Base-by-base conservation (phyloP, 2,113 vertebrate genomes). In the Guaruba guarouba region DNA sequence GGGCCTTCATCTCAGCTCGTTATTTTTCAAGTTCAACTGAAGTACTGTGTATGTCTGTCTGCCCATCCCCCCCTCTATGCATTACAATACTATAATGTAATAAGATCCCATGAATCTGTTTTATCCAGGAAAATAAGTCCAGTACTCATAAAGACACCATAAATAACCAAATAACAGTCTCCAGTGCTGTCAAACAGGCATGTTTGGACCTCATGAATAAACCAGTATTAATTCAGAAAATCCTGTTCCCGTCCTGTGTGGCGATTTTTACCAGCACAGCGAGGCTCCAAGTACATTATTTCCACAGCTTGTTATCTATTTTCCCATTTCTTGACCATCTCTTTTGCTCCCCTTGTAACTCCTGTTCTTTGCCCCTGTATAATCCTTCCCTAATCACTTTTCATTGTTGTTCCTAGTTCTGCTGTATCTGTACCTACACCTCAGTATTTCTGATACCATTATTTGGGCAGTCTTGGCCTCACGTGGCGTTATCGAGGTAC, bases 31-130 rank as follows among this genome's bases (percentile, higher is more conserved):
- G 12, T 73, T 57, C 11, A 41, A 0, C 28, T 86, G 7, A 87
- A 85, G 41, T 20, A 62, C 13, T 33, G 5, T 15, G 17, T 55
- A 31, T 29, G 1, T 18, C 22, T 8, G 2, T 37, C 29, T 2
- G 18, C 33, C 35, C 6, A 5, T 55, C 35, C 11, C 13, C 13
- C 12, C 2, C 19, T 7, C 7, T 7, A 6, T 4, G 7, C 6
- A 1, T 71, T 68, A 43, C 8, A 27, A 12, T 62, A 9, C 22
- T 10, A 22, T 17, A 41, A 49, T 10, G 4, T 43, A 59, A 41
- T 52, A 68, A 61, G 23, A 76, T 10, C 8, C 18, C 17, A 13
- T 43, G 69, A 55, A 61, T 51, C 0, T 6, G 18, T 75, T 70
- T 88, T 69, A 39, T 57, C 16, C 25, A 63, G 55, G 22, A 71